Percentiles rank a stretch among this genome's conserved stretches.
These are phyloP conservation scores for Lasioglossum zephyrum DNA, from an alignment of 2,888 invertebrate genomes.

Conservation along the genomic window DNA sequence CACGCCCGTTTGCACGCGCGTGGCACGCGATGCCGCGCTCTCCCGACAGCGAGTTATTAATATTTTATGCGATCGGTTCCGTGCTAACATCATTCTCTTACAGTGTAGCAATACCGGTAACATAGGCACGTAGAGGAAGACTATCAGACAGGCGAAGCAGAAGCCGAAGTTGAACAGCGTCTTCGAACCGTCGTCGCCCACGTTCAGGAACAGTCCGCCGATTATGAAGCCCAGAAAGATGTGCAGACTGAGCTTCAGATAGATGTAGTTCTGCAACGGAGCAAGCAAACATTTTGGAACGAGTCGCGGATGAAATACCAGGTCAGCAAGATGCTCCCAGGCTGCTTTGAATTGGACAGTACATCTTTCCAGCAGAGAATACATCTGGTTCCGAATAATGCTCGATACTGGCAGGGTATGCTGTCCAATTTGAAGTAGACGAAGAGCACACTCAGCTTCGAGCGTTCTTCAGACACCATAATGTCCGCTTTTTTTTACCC, in stretches of 20 bases:
- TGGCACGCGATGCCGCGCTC: background rate
- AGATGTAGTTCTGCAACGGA: constrained; percentile 87
- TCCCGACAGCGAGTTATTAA: background rate
- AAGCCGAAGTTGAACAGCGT: constrained; percentile 94
- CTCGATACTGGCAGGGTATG: too few species aligned
- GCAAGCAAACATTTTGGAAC: background rate
- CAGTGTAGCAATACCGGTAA: constrained; percentile 92
- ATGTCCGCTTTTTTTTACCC: too few species aligned
- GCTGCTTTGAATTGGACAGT: too few species aligned
- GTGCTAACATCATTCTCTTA: constrained; percentile 85
- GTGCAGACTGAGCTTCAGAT: constrained; percentile 89
- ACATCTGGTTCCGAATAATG: too few species aligned
- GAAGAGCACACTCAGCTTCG: too few species aligned
- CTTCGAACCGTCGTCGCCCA: constrained; percentile 93
- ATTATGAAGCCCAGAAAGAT: constrained; percentile 89
- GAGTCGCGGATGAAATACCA: background rate
- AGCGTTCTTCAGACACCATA: too few species aligned
- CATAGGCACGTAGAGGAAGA: constrained; percentile 93
- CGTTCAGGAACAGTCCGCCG: constrained; percentile 89
- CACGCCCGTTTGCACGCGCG: background rate
- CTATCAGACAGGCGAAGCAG: constrained; percentile 91
- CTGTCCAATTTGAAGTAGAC: too few species aligned
- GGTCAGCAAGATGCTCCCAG: too few species aligned
- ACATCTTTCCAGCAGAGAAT: too few species aligned
- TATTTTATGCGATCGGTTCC: background rate